Conservation (phyloP, 2,797 vertebrate species). For the Pangasius macronema region DNA sequence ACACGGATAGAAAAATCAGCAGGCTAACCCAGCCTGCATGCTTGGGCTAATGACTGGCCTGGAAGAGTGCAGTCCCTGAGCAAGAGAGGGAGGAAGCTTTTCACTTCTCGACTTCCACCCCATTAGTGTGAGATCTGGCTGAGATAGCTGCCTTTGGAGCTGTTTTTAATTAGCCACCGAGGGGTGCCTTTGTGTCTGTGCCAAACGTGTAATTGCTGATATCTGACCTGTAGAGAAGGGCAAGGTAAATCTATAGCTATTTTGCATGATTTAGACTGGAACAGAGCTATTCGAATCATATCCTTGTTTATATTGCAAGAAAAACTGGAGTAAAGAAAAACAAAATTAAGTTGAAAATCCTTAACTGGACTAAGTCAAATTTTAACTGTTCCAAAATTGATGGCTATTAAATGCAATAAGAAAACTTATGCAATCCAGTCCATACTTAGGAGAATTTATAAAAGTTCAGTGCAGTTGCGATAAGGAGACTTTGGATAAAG, state of each 20-base stretch:
- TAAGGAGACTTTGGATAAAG: too few relatives aligned
- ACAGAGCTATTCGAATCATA: not conserved
- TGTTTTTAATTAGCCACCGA: slow-evolving; percentile 50
- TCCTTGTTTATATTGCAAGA: not conserved
- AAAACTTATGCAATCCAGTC: not conserved
- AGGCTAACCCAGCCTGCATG: slow-evolving; percentile 21
- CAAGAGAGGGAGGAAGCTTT: slow-evolving; percentile 29
- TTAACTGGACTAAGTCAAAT: not conserved
- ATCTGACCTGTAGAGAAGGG: slow-evolving; percentile 36
- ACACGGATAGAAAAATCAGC: slow-evolving; percentile 8
- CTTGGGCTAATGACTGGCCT: slow-evolving; percentile 5
- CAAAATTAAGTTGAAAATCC: not conserved
- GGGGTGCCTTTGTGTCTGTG: slow-evolving; percentile 35
- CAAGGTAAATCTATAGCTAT: slow-evolving; percentile 33
- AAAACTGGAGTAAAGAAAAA: not conserved
- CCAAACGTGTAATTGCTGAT: slow-evolving; percentile 38
- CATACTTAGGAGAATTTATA: too few relatives aligned
- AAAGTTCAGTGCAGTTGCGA: too few relatives aligned
- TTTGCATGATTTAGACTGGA: not conserved
- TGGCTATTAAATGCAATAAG: slow-evolving; percentile 1
- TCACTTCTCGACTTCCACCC: not conserved
- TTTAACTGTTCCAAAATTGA: not conserved
- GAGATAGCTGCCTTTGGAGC: slow-evolving; percentile 26
- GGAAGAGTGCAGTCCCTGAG: slow-evolving; percentile 17
- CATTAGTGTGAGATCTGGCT: slow-evolving; percentile 34